Base-by-base conservation (phyloP, 35 echinoderm and acorn worm genomes). In the Acanthaster planci region DNA sequence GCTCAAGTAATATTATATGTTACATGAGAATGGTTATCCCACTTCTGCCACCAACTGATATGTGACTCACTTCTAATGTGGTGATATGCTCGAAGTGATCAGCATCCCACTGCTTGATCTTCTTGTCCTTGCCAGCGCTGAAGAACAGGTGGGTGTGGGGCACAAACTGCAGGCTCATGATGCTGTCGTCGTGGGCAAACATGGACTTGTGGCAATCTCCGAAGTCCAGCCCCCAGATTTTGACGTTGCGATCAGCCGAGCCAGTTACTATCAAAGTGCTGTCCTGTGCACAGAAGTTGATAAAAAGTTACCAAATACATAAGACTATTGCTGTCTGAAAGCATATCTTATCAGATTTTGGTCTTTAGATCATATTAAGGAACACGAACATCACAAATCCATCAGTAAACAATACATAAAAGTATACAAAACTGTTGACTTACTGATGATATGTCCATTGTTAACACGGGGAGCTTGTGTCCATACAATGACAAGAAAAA, bases 41-140 rank as follows among this genome's bases (percentile, higher is more conserved):
- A 35, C 32, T 77, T 18, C 39, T 39, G 16, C n/a, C 76, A 77
- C 39, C 17, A 10, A 15, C 12, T 47, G 42, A 47, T 6, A 47
- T 12, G 4, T 47, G 4, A 47, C 78, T 83, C 53, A 97, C 95
- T 91, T 97, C 90, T 27, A 97, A 78, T 75, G 95, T 97, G 29
- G 78, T 84, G 47, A 97, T 85, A 40, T 86, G 84, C 55, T 97
- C 87, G 84, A 93, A 97, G 31, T 93, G 85, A 81, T 97, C 95
- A 5, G 76, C 95, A 88, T 97, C 95, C 95, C 95, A 97, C 51
- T 97, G 95, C 56, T 97, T 97, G n/a, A 97, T 77, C 80, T 93
- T 97, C n/a, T 79, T 67, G 54, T 97, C 95, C 75, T 97, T 97
- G 2, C 95, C 95, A 19, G 87, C 88, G 9, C 87, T 93, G 85